phyloP scores from a whole-genome alignment of 2,113 vertebrate species.

The Okapia johnstoni region DNA sequence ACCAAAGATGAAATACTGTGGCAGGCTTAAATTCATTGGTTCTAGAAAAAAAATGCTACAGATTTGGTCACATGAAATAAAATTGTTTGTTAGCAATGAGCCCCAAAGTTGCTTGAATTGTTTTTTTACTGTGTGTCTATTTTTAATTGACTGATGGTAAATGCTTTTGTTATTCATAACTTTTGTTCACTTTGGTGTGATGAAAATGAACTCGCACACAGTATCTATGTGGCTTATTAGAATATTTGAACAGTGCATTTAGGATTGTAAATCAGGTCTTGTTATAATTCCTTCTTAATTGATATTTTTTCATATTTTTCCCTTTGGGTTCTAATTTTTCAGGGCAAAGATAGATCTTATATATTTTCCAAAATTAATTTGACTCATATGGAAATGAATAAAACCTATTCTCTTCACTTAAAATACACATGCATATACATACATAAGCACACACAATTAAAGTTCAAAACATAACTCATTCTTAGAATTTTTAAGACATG shows the following conservation, averaged over 20 bases:
- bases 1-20: constrained; percentile 44
- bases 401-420: neutral
- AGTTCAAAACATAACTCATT: neutral
- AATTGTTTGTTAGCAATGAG: neutral
- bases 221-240: neutral
- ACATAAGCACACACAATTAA: neutral
- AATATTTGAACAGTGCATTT: neutral
- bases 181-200: neutral
- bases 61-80: neutral
- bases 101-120: neutral
- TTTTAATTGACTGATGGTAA: neutral
- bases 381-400: neutral
- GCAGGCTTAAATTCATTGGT: neutral
- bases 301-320: neutral
- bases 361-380: constrained; percentile 25
- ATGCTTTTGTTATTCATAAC: neutral
- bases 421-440: neutral
- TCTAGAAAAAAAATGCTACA: constrained; percentile 23
- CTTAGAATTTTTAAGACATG: neutral
- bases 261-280: neutral
- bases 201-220: constrained; percentile 39
- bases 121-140: neutral
- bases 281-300: neutral
- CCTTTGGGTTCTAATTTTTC: constrained; percentile 1
- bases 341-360: neutral